Evolutionary conservation across 2,888 invertebrate species (phyloP).

Genomic region (Callosobruchus maculatus): DNA sequence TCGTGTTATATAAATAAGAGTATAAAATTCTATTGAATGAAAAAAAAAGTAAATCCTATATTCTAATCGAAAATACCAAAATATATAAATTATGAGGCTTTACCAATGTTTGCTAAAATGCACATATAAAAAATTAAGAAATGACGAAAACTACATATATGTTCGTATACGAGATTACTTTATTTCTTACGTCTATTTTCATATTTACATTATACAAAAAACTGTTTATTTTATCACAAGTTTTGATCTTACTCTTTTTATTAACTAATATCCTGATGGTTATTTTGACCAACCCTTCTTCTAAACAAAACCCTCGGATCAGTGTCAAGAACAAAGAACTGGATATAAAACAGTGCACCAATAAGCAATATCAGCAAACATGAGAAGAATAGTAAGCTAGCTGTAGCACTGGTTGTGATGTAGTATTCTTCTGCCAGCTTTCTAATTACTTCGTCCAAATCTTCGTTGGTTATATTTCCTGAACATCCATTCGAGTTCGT

Average conservation of each 20-base stretch:
- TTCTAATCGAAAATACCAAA: no score
- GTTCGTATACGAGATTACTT: background rate
- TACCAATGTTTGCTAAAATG: no score
- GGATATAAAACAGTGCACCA: conserved; percentile 33
- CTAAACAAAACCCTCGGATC: background rate
- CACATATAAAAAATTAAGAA: no score
- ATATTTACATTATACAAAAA: background rate
- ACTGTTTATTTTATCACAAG: background rate
- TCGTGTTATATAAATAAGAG: no score
- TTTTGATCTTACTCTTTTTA: background rate
- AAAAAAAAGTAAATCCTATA: no score
- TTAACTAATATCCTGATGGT: background rate
- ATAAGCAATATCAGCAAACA: conserved; percentile 28
- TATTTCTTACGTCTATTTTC: background rate
- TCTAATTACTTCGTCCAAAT: conserved; percentile 7
- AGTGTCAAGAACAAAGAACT: conserved; percentile 23
- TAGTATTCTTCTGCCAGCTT: conserved; percentile 6
- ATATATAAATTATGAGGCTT: no score
- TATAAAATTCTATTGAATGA: no score
- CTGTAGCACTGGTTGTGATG: conserved; percentile 10
- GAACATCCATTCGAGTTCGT: conserved; percentile 8
- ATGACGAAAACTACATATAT: no score
- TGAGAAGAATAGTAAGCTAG: conserved; percentile 26
- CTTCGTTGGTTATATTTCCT: conserved; percentile 1
- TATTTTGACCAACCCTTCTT: background rate